These are phyloP conservation scores for Cosmopolites sordidus DNA, from an alignment of 2,888 invertebrate genomes.

Conservation along the genomic window DNA sequence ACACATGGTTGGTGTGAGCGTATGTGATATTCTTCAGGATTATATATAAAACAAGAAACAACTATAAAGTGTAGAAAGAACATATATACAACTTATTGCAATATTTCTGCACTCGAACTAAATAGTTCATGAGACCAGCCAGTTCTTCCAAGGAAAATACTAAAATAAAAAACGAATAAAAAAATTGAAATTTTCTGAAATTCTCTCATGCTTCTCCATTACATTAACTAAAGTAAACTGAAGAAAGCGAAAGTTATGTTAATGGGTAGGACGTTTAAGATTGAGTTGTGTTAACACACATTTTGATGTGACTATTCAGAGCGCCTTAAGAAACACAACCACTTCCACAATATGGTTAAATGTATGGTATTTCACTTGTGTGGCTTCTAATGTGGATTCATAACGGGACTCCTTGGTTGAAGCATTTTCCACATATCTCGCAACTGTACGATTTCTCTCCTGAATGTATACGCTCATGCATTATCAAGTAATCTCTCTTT, in stretches of 20 bases:
- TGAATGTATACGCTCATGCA: conserved; percentile 60
- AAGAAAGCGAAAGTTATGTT: no score
- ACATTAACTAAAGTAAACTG: no score
- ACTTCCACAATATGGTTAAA: conserved; percentile 54
- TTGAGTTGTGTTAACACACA: conserved; percentile 32
- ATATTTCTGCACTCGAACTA: no score
- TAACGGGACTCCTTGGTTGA: conserved; percentile 58
- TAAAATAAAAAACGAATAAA: no score
- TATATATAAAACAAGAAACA: no score
- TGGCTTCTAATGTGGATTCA: conserved; percentile 60
- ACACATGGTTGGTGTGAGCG: conserved; percentile 29
- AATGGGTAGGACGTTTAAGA: background rate
- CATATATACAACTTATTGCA: no score
- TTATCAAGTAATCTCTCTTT: conserved; percentile 50
- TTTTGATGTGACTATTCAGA: conserved; percentile 57
- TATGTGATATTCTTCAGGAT: conserved; percentile 31
- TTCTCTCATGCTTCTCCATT: no score
- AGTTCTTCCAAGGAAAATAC: no score
- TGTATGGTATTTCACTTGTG: conserved; percentile 58
- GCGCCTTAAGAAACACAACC: conserved; percentile 59
- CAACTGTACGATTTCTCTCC: conserved; percentile 61
- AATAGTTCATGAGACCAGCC: no score
- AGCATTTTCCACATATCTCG: conserved; percentile 59
- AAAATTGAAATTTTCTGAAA: no score
- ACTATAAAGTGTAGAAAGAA: no score